These are phyloP conservation scores for Aviceda subcristata DNA, from an alignment of 2,113 vertebrate genomes.

Conservation along the genomic window DNA sequence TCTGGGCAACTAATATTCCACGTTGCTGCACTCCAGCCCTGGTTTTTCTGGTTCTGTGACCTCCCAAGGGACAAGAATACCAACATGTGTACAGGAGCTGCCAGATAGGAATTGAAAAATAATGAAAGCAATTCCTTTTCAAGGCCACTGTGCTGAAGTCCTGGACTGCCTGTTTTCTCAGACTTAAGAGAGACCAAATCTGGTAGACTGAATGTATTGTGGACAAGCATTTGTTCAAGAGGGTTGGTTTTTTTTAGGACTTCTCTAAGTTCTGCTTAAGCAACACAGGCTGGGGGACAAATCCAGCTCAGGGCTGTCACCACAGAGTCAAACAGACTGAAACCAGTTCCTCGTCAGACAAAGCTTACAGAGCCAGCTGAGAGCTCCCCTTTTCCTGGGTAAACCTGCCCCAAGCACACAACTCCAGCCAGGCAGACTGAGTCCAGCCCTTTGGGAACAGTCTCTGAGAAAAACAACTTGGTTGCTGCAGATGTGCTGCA, in stretches of 20 bases:
- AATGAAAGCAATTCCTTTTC: not conserved
- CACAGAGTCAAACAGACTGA: not conserved
- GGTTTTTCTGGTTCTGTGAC: not conserved
- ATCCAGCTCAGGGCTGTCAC: not conserved
- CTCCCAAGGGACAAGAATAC: not conserved
- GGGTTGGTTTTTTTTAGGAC: not conserved
- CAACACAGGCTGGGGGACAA: not conserved
- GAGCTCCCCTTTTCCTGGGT: not conserved
- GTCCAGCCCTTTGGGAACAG: not conserved
- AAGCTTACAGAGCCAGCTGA: not conserved
- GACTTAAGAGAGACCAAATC: not conserved
- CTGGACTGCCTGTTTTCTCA: not conserved
- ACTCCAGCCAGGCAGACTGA: not conserved
- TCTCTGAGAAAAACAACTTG: not conserved
- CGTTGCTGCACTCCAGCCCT: not conserved
- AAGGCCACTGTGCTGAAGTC: not conserved
- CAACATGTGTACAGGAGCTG: not conserved
- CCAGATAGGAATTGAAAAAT: not conserved
- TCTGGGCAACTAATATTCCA: not conserved
- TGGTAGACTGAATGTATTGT: not conserved
- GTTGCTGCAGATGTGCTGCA: not conserved
- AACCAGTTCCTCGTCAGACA: not conserved
- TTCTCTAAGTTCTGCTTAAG: not conserved
- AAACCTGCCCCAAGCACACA: not conserved
- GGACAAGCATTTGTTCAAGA: not conserved